These are phyloP conservation scores for Monomorium pharaonis DNA, from an alignment of 1,140 invertebrate species.

Conservation along the genomic window DNA sequence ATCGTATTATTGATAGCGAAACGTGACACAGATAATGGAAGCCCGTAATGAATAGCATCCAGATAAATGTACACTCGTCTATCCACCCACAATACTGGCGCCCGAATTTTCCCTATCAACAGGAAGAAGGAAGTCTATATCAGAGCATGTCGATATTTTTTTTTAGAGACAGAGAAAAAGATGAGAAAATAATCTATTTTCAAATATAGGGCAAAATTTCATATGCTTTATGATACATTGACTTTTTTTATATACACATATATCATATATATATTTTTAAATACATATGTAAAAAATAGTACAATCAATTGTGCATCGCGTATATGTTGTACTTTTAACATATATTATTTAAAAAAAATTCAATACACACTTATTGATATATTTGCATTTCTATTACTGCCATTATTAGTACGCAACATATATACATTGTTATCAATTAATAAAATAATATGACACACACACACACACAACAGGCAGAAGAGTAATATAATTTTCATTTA, in stretches of 20 bases:
- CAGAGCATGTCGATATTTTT: conserved; percentile 10
- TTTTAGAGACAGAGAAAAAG: not conserved
- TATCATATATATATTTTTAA: not conserved
- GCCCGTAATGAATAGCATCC: conserved; percentile 1
- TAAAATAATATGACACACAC: conserved; percentile 7
- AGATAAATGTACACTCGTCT: conserved; percentile 27
- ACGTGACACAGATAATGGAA: conserved; percentile 11
- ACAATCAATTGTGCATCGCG: not conserved
- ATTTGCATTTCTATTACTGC: not conserved
- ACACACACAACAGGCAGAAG: not conserved
- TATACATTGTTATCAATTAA: not conserved
- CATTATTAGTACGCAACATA: not conserved
- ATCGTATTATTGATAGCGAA: conserved; percentile 22
- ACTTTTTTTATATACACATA: not conserved
- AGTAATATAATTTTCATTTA: conserved; percentile 12
- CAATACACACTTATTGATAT: not conserved
- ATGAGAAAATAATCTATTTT: not conserved
- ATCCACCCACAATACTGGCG: not conserved
- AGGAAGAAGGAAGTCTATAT: conserved; percentile 61
- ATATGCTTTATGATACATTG: not conserved
- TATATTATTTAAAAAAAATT: not conserved
- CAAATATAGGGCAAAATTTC: not conserved
- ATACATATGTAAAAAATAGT: not conserved
- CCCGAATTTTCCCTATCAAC: conserved; percentile 43
- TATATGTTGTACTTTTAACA: not conserved